Conservation (phyloP, 2,888 invertebrate species). For the Junonia oenone region DNA sequence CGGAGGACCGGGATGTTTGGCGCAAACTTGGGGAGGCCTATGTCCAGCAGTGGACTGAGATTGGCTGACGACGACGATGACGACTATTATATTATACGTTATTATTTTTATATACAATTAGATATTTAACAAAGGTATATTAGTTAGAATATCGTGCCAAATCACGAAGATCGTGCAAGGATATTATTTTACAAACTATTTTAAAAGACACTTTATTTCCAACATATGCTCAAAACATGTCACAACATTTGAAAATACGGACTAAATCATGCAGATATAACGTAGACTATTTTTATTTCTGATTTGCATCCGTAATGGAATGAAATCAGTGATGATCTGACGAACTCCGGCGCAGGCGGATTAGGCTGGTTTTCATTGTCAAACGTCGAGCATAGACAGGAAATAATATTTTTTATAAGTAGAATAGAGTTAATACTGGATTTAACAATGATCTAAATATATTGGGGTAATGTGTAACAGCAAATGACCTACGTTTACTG, state of each 20-base stretch:
- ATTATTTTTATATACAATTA: too few relatives aligned
- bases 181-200: background rate
- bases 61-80: too few relatives aligned
- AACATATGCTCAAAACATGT: background rate
- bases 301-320: conserved; percentile 42
- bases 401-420: too few relatives aligned
- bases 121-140: background rate
- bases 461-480: too few relatives aligned
- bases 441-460: too few relatives aligned
- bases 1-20: too few relatives aligned
- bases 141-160: background rate
- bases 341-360: conserved; percentile 35
- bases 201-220: background rate
- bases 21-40: too few relatives aligned
- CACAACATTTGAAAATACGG: background rate
- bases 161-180: background rate
- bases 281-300: conserved; percentile 25
- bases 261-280: conserved; percentile 15
- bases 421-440: too few relatives aligned
- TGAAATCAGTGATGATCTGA: conserved; percentile 50
- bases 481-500: too few relatives aligned
- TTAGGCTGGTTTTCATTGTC: conserved; percentile 34
- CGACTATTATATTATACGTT: too few relatives aligned
- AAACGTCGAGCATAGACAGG: background rate
- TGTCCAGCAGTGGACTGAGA: too few relatives aligned